Percentiles rank a stretch among this genome's conserved stretches.
Conservation (phyloP, 1,140 invertebrate genomes). For the Hyposmocoma kahamanoa region DNA sequence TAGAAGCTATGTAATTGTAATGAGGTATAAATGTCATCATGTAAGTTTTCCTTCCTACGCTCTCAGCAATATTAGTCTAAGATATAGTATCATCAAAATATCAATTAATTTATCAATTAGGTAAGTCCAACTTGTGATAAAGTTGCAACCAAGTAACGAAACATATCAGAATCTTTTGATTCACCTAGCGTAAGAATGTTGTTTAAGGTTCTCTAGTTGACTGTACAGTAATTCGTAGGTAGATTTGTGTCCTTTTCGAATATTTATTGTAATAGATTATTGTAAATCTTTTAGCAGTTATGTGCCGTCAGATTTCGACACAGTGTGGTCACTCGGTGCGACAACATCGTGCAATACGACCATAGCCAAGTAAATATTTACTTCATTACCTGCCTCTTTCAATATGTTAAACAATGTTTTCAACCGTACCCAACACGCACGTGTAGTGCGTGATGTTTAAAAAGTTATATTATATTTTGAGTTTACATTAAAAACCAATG, state of each 20-base stretch:
- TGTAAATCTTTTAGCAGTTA: constrained; percentile 15
- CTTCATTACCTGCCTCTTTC: too few relatives aligned
- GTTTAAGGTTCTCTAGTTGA: constrained; percentile 16
- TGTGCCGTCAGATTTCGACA: constrained; percentile 6
- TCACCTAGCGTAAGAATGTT: constrained; percentile 45
- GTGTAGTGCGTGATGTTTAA: too few relatives aligned
- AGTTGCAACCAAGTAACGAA: constrained; percentile 73
- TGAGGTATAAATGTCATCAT: too few relatives aligned
- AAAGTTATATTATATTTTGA: too few relatives aligned
- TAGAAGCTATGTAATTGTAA: too few relatives aligned
- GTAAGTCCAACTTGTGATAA: constrained; percentile 66
- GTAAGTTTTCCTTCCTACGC: constrained; percentile 24
- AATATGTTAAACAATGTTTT: too few relatives aligned
- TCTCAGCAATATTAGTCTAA: constrained; percentile 54
- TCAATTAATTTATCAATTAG: constrained; percentile 60
- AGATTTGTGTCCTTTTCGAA: constrained; percentile 1
- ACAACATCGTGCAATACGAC: too few relatives aligned
- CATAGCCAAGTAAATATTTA: too few relatives aligned
- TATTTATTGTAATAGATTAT: constrained; percentile 4
- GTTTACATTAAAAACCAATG: too few relatives aligned
- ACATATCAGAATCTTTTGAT: constrained; percentile 74
- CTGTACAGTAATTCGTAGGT: constrained; percentile 28
- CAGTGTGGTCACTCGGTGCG: too few relatives aligned
- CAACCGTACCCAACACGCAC: too few relatives aligned
- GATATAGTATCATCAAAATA: constrained; percentile 36